These are phyloP conservation scores for Linnaemya vulpina DNA, from an alignment of 2,888 invertebrate genomes.

Conservation along the genomic window DNA sequence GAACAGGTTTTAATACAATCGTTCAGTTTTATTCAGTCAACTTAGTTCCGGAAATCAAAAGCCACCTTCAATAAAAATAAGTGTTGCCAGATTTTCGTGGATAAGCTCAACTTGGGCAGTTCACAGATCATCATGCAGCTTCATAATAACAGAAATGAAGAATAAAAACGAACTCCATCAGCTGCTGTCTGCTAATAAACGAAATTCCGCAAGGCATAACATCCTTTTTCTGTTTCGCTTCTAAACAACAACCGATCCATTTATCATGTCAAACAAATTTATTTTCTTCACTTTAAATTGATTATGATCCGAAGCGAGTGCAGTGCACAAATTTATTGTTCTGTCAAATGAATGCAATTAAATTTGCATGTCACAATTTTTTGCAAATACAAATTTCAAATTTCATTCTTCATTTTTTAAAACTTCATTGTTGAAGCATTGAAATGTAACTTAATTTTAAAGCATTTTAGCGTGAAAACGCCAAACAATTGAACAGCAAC, in stretches of 20 bases:
- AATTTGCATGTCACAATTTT: conserved; percentile 1
- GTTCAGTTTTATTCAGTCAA: no score
- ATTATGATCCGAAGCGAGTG: not conserved
- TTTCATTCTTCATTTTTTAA: conserved; percentile 6
- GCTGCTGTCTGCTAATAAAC: no score
- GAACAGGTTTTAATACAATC: no score
- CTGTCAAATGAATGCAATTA: not conserved
- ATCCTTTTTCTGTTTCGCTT: no score
- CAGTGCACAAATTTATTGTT: not conserved
- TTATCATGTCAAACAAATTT: not conserved
- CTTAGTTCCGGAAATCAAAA: no score
- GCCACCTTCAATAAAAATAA: no score
- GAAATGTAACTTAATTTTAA: conserved; percentile 45
- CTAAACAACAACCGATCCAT: not conserved
- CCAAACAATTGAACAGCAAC: conserved; percentile 27
- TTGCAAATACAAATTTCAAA: conserved; percentile 20
- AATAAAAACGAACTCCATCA: no score
- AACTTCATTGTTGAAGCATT: conserved; percentile 14
- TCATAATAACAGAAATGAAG: no score
- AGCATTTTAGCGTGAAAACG: conserved; percentile 31
- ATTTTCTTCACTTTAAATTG: not conserved
- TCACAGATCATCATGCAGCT: no score
- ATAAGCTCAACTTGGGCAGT: no score
- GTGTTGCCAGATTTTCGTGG: no score
- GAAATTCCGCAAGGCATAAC: no score